A percentile compares a stretch with the other conserved stretches of the same genome.
phyloP scores from a whole-genome alignment of 2,888 invertebrate species.

The Micoletzkya japonica region DNA sequence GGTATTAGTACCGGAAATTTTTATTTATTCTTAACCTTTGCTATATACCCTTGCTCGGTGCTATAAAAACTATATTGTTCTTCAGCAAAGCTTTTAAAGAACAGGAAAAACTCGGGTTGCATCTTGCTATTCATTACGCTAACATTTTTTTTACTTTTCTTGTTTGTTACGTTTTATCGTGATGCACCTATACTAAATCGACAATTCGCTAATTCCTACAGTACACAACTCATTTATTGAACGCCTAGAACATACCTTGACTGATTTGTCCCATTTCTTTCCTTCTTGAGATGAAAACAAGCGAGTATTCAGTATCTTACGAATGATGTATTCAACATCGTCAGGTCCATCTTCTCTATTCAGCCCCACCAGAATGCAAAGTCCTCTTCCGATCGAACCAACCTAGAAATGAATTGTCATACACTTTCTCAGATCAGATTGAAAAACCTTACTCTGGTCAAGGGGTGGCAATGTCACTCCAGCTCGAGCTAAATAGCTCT shows the following conservation, averaged over 20 bases:
- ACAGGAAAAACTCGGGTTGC: no score
- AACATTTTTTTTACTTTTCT: no score
- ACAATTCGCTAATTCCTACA: slow-evolving; percentile 73
- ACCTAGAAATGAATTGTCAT: slow-evolving; percentile 64
- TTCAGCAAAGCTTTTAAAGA: no score
- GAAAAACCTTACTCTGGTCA: background rate
- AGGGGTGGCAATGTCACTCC: background rate
- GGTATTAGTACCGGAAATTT: no score
- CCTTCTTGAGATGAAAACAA: slow-evolving; percentile 78
- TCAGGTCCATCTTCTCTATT: slow-evolving; percentile 76
- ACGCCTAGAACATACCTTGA: slow-evolving; percentile 70
- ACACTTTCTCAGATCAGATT: background rate
- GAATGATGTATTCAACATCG: slow-evolving; percentile 81
- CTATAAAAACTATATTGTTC: no score
- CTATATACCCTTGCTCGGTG: no score
- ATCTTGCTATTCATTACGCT: no score
- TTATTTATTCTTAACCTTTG: no score
- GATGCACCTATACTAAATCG: slow-evolving; percentile 1
- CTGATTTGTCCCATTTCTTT: slow-evolving; percentile 80
- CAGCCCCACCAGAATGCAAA: slow-evolving; percentile 86
- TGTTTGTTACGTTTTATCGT: no score
- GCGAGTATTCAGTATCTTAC: slow-evolving; percentile 80
- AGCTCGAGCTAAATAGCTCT: background rate
- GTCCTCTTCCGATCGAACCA: slow-evolving; percentile 79
- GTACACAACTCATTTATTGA: no score